Evolutionary conservation across 2,888 invertebrate species (phyloP).

Genomic region (Eudasyphora cyanicolor): DNA sequence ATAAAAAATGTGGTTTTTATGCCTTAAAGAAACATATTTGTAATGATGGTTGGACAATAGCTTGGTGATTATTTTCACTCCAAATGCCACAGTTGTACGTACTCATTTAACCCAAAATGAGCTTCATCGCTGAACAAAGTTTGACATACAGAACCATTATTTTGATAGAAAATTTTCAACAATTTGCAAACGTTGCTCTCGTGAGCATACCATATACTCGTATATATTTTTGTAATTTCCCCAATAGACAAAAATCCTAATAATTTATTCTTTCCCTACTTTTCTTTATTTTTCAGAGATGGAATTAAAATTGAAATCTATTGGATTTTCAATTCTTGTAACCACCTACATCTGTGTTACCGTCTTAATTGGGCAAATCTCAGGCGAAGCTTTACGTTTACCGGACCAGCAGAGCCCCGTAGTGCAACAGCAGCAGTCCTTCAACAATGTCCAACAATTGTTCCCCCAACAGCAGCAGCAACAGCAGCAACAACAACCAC

Average conservation of each 20-base stretch:
- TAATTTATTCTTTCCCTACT: slow-evolving; percentile 31
- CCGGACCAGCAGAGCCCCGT: slow-evolving; percentile 79
- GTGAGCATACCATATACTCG: too few species aligned
- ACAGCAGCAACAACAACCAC: slow-evolving; percentile 67
- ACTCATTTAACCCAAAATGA: too few species aligned
- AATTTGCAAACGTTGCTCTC: too few species aligned
- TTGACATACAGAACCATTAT: too few species aligned
- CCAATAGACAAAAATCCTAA: background rate
- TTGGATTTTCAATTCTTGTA: slow-evolving; percentile 71
- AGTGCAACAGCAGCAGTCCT: slow-evolving; percentile 60
- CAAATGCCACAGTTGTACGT: too few species aligned
- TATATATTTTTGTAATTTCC: too few species aligned
- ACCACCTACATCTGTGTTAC: slow-evolving; percentile 80
- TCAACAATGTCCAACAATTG: slow-evolving; percentile 58
- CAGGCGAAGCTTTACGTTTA: slow-evolving; percentile 83
- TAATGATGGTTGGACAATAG: too few species aligned
- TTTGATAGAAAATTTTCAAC: too few species aligned
- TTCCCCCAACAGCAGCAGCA: slow-evolving; percentile 68
- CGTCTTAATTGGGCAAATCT: slow-evolving; percentile 70
- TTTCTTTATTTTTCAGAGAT: slow-evolving; percentile 69
- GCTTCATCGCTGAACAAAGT: too few species aligned
- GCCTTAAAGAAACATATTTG: too few species aligned
- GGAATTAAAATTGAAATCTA: slow-evolving; percentile 71
- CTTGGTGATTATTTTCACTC: too few species aligned
- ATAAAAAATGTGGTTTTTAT: too few species aligned